Evolutionary conservation across 2,888 invertebrate genomes (phyloP).

Genomic region (Acleris holmiana): DNA sequence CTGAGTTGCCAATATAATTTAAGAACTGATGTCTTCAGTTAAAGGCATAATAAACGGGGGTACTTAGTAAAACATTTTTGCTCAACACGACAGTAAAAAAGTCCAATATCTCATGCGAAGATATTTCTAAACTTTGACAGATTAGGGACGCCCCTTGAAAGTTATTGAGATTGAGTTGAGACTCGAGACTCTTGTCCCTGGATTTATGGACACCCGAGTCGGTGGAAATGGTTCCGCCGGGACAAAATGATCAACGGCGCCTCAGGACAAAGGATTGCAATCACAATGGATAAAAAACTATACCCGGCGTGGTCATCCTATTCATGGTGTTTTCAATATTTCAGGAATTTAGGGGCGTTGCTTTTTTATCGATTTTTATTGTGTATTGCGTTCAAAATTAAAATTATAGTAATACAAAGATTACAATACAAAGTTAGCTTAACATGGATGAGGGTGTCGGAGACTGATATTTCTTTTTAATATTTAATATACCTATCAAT

Average conservation of each 20-base stretch:
- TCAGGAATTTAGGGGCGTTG: not conserved
- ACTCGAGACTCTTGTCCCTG: constrained; percentile 40
- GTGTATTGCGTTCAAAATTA: too few relatives aligned
- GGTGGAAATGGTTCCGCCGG: constrained; percentile 48
- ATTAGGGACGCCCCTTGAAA: constrained; percentile 32
- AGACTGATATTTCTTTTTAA: too few relatives aligned
- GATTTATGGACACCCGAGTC: constrained; percentile 49
- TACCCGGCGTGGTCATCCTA: constrained; percentile 14
- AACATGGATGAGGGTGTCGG: too few relatives aligned
- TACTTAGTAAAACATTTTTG: not conserved
- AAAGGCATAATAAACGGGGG: too few relatives aligned
- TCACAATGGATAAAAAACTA: constrained; percentile 41
- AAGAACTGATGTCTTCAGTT: too few relatives aligned
- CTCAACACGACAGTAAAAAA: constrained; percentile 1
- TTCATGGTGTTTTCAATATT: constrained; percentile 1
- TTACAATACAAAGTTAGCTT: too few relatives aligned
- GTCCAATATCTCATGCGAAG: constrained; percentile 2
- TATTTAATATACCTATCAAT: too few relatives aligned
- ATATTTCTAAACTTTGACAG: constrained; percentile 32
- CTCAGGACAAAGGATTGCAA: constrained; percentile 55
- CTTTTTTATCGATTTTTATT: not conserved
- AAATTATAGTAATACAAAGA: too few relatives aligned
- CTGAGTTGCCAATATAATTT: too few relatives aligned
- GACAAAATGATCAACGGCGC: constrained; percentile 58
- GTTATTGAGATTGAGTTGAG: constrained; percentile 40